Percentiles rank a stretch among this genome's conserved stretches.
Evolutionary conservation across 2,888 invertebrate species (phyloP).

Genomic region (Choreutis nemorana): DNA sequence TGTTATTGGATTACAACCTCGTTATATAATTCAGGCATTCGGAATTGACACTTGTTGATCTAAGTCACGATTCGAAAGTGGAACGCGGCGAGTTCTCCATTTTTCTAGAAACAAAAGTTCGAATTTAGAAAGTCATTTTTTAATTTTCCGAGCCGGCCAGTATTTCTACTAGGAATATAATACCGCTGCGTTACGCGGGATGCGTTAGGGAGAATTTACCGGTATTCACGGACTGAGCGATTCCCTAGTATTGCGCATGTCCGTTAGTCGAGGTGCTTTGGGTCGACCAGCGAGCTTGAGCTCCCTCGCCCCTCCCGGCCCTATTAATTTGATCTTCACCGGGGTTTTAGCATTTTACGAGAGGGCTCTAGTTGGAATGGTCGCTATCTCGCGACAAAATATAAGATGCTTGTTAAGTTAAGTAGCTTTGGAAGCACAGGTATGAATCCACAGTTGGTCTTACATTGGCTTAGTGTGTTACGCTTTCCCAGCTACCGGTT

Average conservation of each 20-base stretch:
- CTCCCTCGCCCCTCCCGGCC: slow-evolving; percentile 18
- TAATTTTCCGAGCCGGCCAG: too few species aligned
- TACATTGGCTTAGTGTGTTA: slow-evolving; percentile 10
- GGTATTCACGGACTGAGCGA: slow-evolving; percentile 31
- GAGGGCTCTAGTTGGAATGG: slow-evolving; percentile 21
- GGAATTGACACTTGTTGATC: slow-evolving; percentile 16
- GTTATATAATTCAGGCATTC: slow-evolving; percentile 1
- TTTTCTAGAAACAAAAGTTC: slow-evolving; percentile 5
- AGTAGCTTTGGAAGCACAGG: too few species aligned
- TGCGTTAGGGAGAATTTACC: slow-evolving; percentile 26
- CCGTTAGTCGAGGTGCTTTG: slow-evolving; percentile 23
- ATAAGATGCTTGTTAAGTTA: too few species aligned
- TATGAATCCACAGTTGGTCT: slow-evolving; percentile 56
- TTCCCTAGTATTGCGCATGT: slow-evolving; percentile 36
- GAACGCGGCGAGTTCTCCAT: slow-evolving; percentile 5
- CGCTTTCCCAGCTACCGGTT: too few species aligned
- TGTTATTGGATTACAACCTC: neutral
- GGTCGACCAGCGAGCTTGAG: slow-evolving; percentile 20
- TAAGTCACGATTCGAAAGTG: slow-evolving; percentile 7
- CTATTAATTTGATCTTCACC: slow-evolving; percentile 4
- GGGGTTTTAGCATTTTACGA: slow-evolving; percentile 8
- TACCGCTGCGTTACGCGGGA: too few species aligned
- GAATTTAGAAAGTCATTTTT: slow-evolving; percentile 12
- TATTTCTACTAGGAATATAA: too few species aligned
- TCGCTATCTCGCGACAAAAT: slow-evolving; percentile 16